These are phyloP conservation scores for Tetramorium bicarinatum DNA, from an alignment of 2,888 invertebrate species.

Conservation along the genomic window DNA sequence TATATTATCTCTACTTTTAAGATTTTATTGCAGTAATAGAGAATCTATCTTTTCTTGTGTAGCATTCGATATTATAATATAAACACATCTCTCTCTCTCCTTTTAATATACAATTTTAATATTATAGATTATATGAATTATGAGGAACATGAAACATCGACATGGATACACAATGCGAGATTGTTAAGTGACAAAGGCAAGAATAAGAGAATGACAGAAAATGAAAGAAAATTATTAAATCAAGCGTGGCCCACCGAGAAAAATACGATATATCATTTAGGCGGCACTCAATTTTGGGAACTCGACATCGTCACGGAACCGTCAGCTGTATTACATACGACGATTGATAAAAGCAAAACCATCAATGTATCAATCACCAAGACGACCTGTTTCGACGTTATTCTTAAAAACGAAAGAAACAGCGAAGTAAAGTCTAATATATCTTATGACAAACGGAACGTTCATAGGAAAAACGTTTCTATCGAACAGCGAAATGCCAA, in stretches of 20 bases:
- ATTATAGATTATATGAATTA: conserved; percentile 42
- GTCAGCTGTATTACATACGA: background rate
- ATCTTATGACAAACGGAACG: background rate
- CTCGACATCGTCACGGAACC: conserved; percentile 64
- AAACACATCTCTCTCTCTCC: background rate
- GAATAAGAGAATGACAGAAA: background rate
- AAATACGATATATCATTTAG: conserved; percentile 72
- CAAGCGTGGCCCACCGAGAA: conserved; percentile 77
- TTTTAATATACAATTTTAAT: background rate
- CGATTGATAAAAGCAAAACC: background rate
- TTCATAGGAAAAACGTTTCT: background rate
- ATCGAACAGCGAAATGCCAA: background rate
- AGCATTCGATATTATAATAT: background rate
- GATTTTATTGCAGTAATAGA: background rate
- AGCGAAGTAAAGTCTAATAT: background rate
- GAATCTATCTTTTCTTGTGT: background rate
- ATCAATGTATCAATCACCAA: background rate
- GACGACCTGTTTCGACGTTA: conserved; percentile 63
- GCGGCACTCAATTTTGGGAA: conserved; percentile 76
- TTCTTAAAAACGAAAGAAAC: conserved; percentile 20
- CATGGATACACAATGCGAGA: background rate
- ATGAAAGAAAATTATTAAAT: conserved; percentile 56
- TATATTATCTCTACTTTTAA: background rate
- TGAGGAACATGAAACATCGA: background rate
- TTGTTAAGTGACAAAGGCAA: background rate